Evolutionary conservation across 2,113 vertebrate genomes (phyloP), one percentile per base, ranked within the genome.

Genomic region (Neogobius melanostomus): DNA sequence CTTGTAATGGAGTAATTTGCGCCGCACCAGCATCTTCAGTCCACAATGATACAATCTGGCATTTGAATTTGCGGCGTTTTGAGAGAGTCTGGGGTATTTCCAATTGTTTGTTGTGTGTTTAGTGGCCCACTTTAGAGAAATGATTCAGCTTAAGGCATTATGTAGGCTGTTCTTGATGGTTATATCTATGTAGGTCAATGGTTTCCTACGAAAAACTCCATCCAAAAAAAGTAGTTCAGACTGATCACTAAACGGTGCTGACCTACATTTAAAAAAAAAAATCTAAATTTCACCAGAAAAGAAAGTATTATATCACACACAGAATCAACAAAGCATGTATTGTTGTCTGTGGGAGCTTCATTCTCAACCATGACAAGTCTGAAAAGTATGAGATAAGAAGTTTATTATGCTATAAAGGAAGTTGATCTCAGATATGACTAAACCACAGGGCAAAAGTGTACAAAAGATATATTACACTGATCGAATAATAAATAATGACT

Each of bases 1-100:
- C 48, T 28, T 43, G 10, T 21, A n/a, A 4, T 9, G 16, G 21
- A 70, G 46, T 60, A 28, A 66, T 63, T 85, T 66, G 71, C 54
- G 65, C 68, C 17, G 21, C 17, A 21, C 16, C 21, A 21, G 10
- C 53, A 11, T 14, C 0, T n/a, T 53, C 69, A 50, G 53, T 69
- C 52, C 28, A 36, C 3, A 4, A 36, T 36, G 28, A 36, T 36
- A 4, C 17, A 53, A 60, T 43, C 7, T 45, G 68, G 1, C 7
- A 69, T 68, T 67, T 44, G 54, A 50, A 50, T 48, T 15, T 44
- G 14, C 17, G 4, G 43, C 69, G 66, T 70, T 57, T 21, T 21
- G 28, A 36, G 4, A 52, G 46, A 12, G 17, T 57, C 36, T 57
- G 54, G 54, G 54, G 54, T 57, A 57, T 57, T 57, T 57, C 54